Base-by-base conservation (phyloP, 2,797 vertebrate species). In the Sphenodon punctatus region DNA sequence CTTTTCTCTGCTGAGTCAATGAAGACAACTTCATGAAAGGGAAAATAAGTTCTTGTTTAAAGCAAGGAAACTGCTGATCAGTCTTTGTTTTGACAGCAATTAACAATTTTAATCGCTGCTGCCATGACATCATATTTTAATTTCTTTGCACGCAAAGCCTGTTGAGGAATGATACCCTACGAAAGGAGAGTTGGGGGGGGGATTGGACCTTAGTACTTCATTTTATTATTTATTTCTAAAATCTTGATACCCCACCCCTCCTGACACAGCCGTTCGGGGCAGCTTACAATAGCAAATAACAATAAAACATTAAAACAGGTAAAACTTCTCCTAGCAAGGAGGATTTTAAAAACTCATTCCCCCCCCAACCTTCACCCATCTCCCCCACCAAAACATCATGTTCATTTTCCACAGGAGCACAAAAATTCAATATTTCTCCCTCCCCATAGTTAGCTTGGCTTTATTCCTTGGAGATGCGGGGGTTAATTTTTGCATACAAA, bases 91-190 rank as follows among this genome's bases (percentile, higher is more conserved):
- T 4, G 0, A 75, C 90, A 59, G 85, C 94, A 89, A 94, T 94
- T 91, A 94, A 89, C 88, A 89, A 61, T 53, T 60, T 80, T 92
- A 91, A 94, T 94, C 93, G 91, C 87, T 81, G 75, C 84, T 60
- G 61, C 76, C 82, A 25, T 10, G 73, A 89, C 90, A 84, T 90
- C 85, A 69, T 74, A 90, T 90, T 92, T 80, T 48, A 27, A 43
- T 41, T 6, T 68, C 77, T 66, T 70, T 7, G 68, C 27, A 41
- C 0, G 6, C 84, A 82, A 74, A 51, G 20, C 30, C 32, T 5
- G 56, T 73, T 85, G 81, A 76, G 3, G 55, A 78, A 77, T 85
- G 76, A 23, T 23, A 3, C 34, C 66, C 20, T 2, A 5, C 46
- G 38, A 80, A 61, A 61, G n/a, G n/a, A n/a, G n/a, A n/a, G n/a